phyloP scores from a whole-genome alignment of 2,888 invertebrate species.

The Ferdinandea cuprea region DNA sequence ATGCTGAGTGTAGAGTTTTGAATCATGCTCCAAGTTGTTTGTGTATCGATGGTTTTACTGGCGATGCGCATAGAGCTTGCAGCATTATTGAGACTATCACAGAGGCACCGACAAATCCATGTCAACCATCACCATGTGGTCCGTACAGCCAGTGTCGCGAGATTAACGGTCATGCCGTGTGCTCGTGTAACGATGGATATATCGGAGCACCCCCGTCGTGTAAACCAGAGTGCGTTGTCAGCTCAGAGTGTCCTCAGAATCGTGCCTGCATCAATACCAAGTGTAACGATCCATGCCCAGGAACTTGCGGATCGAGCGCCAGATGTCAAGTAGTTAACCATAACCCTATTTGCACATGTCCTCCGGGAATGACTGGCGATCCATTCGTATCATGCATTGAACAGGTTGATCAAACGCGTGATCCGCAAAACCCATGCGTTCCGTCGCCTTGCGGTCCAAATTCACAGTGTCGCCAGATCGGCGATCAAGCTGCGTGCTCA shows the following conservation, averaged over 20 bases:
- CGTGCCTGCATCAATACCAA: conserved; percentile 86
- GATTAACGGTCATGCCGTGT: conserved; percentile 86
- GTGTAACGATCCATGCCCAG: conserved; percentile 87
- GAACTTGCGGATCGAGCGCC: conserved; percentile 87
- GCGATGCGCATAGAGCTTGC: conserved; percentile 89
- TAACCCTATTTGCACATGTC: conserved; percentile 88
- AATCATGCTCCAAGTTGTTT: conserved; percentile 91
- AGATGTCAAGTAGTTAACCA: conserved; percentile 88
- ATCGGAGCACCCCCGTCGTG: conserved; percentile 87
- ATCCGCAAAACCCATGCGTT: conserved; percentile 87
- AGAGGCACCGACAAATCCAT: conserved; percentile 83
- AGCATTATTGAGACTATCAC: conserved; percentile 79
- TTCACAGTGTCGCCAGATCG: conserved; percentile 91
- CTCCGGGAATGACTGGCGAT: conserved; percentile 86
- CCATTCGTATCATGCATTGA: conserved; percentile 85
- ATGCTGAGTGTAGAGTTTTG: conserved; percentile 89
- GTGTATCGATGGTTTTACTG: conserved; percentile 89
- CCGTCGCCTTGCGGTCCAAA: conserved; percentile 94
- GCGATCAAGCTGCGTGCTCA: conserved; percentile 93
- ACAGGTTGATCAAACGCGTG: conserved; percentile 82
- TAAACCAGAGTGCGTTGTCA: conserved; percentile 87
- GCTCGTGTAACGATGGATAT: conserved; percentile 86
- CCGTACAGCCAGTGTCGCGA: conserved; percentile 87
- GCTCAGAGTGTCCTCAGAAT: conserved; percentile 87
- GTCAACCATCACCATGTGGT: conserved; percentile 87